Conservation (phyloP, 2,113 vertebrate species). For the Vulpes vulpes region DNA sequence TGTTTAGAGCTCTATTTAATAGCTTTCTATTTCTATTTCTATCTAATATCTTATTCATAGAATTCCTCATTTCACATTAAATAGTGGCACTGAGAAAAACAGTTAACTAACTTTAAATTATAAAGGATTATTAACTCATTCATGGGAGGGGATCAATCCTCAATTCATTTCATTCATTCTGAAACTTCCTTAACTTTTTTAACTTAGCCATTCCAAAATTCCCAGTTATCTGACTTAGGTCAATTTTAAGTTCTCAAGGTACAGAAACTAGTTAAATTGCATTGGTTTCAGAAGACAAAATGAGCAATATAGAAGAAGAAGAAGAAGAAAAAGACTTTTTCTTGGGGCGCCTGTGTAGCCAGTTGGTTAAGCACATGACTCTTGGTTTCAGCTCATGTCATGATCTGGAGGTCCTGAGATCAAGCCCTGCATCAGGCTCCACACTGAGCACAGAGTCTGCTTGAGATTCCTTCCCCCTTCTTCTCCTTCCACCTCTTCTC, state of each 20-base stretch:
- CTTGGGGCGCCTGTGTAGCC: not conserved
- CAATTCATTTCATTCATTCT: slow-evolving; percentile 2
- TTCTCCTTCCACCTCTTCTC: not conserved
- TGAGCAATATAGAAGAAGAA: not conserved
- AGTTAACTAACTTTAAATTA: slow-evolving; percentile 38
- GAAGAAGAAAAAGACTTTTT: not conserved
- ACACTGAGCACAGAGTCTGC: not conserved
- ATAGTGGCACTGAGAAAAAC: slow-evolving; percentile 18
- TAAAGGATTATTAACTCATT: not conserved
- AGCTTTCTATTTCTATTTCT: not conserved
- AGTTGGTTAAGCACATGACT: not conserved
- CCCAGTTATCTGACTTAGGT: slow-evolving; percentile 4
- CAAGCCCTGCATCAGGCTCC: not conserved
- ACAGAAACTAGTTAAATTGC: not conserved
- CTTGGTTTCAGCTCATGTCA: not conserved
- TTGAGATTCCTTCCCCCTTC: not conserved
- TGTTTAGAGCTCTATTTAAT: slow-evolving; percentile 29
- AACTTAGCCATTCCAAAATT: slow-evolving; percentile 15
- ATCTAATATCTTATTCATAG: slow-evolving; percentile 48
- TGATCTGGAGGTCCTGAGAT: not conserved
- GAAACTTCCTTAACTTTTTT: slow-evolving; percentile 19
- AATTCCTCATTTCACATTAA: slow-evolving; percentile 27
- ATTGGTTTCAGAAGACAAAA: slow-evolving; percentile 44
- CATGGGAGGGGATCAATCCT: not conserved
- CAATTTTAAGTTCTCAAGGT: slow-evolving; percentile 19